These are phyloP conservation scores for Acropternis orthonyx DNA, from an alignment of 2,797 vertebrate genomes.

Conservation along the genomic window DNA sequence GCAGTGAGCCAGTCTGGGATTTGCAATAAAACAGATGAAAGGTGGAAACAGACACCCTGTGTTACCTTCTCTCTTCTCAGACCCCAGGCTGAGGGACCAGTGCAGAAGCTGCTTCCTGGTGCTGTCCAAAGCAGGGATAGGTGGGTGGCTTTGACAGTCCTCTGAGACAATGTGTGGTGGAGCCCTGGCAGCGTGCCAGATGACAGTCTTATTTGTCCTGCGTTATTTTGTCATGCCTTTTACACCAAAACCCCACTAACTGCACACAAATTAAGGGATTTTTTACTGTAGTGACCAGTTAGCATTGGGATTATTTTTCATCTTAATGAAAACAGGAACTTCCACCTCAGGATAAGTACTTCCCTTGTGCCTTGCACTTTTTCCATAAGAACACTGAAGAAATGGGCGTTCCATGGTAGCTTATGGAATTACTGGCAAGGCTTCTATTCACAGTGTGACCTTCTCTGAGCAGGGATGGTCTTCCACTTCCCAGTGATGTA, in stretches of 20 bases:
- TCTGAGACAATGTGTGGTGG: fast-evolving
- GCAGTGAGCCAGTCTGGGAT: not conserved
- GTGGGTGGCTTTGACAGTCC: not conserved
- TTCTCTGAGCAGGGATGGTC: not conserved
- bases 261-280: not conserved
- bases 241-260: not conserved
- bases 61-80: not conserved
- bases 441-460: not conserved
- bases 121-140: fast-evolving
- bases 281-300: not conserved
- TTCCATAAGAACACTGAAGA: not conserved
- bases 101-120: fast-evolving
- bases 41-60: not conserved
- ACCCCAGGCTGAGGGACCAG: not conserved
- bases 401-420: not conserved
- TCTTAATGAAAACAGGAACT: not conserved
- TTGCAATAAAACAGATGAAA: not conserved
- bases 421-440: not conserved
- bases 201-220: not conserved
- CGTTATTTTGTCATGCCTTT: not conserved
- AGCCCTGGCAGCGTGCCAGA: not conserved
- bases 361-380: not conserved
- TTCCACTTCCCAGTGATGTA: not conserved
- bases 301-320: not conserved
- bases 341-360: not conserved